Base-by-base conservation (phyloP, 2,888 invertebrate species). In the Drosophila anomalata region DNA sequence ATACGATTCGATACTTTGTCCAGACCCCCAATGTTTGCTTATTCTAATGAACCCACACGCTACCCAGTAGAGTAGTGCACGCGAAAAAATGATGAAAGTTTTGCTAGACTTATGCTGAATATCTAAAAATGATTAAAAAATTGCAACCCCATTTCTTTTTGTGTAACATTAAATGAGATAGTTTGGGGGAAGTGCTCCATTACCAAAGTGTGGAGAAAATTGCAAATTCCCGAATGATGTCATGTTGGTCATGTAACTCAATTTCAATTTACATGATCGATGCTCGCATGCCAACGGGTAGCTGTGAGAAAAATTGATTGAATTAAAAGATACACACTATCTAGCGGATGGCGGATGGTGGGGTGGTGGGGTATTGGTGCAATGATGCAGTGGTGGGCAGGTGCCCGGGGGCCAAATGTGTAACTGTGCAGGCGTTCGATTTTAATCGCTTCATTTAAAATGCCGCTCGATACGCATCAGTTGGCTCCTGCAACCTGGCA, bases 361-460 rank as follows among this genome's bases (percentile, higher is more conserved):
- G 41, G 26, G 17, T 22, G 12, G 33, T 26, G 60, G 62, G 14
- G 36, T 17, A 9, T 17, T 20, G 33, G n/a, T 22, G 53, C 20
- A 14, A 33, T 20, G 24, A 47, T 41, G 31, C 39, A 20, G 20
- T 11, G 14, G 58, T 46, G 48, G 46, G 39, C 47, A 66, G 63
- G 66, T 71, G 65, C 66, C 73, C 73, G 69, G 81, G 65, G 65
- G 65, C 63, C 42, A 75, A 80, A 80, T 75, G 78, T 80, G 75
- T 80, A 75, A 76, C 85, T 84, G 87, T 84, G 85, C 87, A 84
- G 79, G 80, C 83, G 82, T 75, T 75, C 67, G 81, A 82, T 86
- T 83, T 88, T 89, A 89, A 89, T 89, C 89, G 83, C 90, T 89
- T 89, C 86, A 89, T 89, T 89, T 88, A 80, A 89, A 89, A 89